phyloP scores from a whole-genome alignment of 2,113 vertebrate genomes.

The Euleptes europaea region DNA sequence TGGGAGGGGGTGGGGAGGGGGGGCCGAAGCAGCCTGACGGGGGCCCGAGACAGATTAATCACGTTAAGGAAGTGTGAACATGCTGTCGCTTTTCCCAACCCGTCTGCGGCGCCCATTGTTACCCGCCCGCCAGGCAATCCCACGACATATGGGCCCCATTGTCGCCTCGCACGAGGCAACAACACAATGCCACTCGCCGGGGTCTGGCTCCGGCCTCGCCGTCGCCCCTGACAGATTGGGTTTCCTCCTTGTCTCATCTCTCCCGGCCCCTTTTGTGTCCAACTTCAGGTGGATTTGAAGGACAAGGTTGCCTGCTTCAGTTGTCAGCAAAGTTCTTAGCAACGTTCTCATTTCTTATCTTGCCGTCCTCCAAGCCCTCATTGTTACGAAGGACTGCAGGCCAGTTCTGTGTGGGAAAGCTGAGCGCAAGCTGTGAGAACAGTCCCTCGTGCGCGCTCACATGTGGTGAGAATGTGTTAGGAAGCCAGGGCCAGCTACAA shows the following conservation, averaged over 20 bases:
- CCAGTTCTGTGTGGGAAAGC: neutral
- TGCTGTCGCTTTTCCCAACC: constrained; percentile 1
- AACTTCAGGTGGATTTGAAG: neutral
- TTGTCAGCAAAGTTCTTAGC: neutral
- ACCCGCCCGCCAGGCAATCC: constrained; percentile 17
- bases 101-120: constrained; percentile 12
- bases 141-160: constrained; percentile 65
- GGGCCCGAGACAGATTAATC: constrained; percentile 9
- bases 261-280: neutral
- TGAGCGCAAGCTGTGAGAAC: too few species aligned
- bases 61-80: neutral
- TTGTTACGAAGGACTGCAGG: neutral
- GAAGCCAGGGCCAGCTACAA: neutral
- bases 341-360: neutral
- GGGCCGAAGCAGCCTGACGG: neutral
- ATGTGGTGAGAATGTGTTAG: neutral
- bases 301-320: neutral
- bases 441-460: neutral
- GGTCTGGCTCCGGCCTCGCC: constrained; percentile 30
- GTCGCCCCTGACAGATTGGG: constrained; percentile 46
- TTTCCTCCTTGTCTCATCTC: neutral
- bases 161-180: constrained; percentile 47
- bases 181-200: constrained; percentile 43
- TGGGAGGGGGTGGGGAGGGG: accelerated
- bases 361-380: neutral